These are phyloP conservation scores for Drosophila differens DNA, from an alignment of 2,888 invertebrate genomes.

Conservation along the genomic window DNA sequence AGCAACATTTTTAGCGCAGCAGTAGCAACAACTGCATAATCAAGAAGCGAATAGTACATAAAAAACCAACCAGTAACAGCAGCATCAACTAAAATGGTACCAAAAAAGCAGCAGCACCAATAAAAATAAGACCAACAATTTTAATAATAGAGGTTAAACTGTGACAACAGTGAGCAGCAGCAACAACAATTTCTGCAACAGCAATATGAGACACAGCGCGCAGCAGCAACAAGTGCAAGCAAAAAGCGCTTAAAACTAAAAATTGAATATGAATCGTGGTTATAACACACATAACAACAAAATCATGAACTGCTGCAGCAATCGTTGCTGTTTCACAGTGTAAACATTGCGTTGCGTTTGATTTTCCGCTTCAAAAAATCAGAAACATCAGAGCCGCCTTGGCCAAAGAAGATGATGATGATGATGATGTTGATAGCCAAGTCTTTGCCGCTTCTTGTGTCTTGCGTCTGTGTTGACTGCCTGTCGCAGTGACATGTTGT, in stretches of 20 bases:
- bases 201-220: background rate
- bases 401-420: constrained; percentile 31
- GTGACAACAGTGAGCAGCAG: background rate
- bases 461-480: constrained; percentile 15
- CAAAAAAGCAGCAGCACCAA: background rate
- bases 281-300: background rate
- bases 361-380: constrained; percentile 81
- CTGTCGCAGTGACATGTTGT: constrained; percentile 38
- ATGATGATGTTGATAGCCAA: constrained; percentile 44
- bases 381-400: constrained; percentile 65
- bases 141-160: background rate
- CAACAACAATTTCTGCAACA: background rate
- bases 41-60: background rate
- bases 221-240: background rate
- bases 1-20: background rate
- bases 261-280: background rate
- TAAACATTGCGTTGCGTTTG: constrained; percentile 68
- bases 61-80: background rate
- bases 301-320: constrained; percentile 2
- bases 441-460: constrained; percentile 34
- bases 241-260: too few relatives aligned
- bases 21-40: background rate
- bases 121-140: background rate
- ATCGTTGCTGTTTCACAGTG: constrained; percentile 42
- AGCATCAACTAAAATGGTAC: background rate